phyloP scores from a whole-genome alignment of 1,140 invertebrate genomes.

The Kradibia gibbosae region DNA sequence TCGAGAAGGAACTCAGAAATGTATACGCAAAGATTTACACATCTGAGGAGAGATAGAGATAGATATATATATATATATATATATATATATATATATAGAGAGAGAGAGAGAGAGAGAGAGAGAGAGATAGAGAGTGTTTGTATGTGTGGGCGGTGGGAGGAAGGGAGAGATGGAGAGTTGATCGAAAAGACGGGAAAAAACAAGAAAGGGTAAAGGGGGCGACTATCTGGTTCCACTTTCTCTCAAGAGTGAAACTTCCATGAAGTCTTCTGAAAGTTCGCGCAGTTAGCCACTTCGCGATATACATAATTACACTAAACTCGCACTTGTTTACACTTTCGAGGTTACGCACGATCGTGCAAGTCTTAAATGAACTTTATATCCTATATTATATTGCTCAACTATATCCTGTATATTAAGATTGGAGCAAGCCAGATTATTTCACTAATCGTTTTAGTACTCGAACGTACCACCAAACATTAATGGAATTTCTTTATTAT shows the following conservation, averaged over 20 bases:
- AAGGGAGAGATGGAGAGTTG: neutral
- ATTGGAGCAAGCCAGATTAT: too few relatives aligned
- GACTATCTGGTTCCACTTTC: conserved; percentile 57
- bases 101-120: neutral
- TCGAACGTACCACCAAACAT: too few relatives aligned
- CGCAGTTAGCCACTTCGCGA: neutral
- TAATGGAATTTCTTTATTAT: too few relatives aligned
- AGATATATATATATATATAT: neutral
- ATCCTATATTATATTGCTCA: too few relatives aligned
- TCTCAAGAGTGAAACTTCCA: conserved; percentile 61
- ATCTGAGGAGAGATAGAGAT: too few relatives aligned
- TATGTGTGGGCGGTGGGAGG: too few relatives aligned
- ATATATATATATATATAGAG: neutral
- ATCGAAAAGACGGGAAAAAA: neutral
- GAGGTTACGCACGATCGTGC: neutral
- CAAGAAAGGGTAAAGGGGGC: neutral
- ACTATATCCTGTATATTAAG: too few relatives aligned
- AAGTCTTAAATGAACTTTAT: too few relatives aligned
- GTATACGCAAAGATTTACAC: neutral
- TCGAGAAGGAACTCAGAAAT: neutral
- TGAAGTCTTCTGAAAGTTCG: neutral
- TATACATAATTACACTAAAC: conserved; percentile 2
- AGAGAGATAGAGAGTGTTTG: too few relatives aligned
- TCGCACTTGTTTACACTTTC: conserved; percentile 5
- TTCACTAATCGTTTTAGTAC: too few relatives aligned